Percentiles rank a stretch among this genome's conserved stretches.
These are phyloP conservation scores for Sinhomidia bicolor DNA, from an alignment of 2,888 invertebrate species.

Conservation along the genomic window DNA sequence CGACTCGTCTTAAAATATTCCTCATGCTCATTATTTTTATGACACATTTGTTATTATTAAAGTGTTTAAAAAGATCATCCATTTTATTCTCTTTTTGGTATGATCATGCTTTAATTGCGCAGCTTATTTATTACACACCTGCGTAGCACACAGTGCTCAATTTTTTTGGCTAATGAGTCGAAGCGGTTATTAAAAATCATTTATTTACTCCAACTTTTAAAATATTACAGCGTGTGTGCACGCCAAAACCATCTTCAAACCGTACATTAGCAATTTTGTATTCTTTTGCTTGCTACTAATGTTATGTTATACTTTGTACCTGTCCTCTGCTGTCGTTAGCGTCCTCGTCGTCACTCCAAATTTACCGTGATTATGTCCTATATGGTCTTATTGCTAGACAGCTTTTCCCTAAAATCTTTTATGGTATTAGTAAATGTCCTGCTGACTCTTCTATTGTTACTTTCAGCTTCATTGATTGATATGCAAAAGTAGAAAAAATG, in stretches of 20 bases:
- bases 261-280: no score
- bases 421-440: conserved; percentile 4
- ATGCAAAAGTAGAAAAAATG: background rate
- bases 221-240: no score
- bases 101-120: conserved; percentile 29
- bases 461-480: background rate
- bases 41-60: background rate
- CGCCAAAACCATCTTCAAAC: no score
- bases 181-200: background rate
- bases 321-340: background rate
- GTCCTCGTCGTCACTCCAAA: conserved; percentile 5
- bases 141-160: background rate
- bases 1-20: no score
- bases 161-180: background rate
- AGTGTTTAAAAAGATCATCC: conserved; percentile 3
- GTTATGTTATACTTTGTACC: background rate
- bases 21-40: background rate
- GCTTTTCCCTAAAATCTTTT: conserved; percentile 31
- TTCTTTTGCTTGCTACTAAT: background rate
- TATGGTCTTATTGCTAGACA: conserved; percentile 40
- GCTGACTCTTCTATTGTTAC: conserved; percentile 7
- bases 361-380: conserved; percentile 4
- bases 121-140: background rate
- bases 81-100: conserved; percentile 1
- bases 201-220: background rate